These are phyloP conservation scores for Hylaea fasciaria DNA, from an alignment of 2,888 invertebrate genomes.

Conservation along the genomic window DNA sequence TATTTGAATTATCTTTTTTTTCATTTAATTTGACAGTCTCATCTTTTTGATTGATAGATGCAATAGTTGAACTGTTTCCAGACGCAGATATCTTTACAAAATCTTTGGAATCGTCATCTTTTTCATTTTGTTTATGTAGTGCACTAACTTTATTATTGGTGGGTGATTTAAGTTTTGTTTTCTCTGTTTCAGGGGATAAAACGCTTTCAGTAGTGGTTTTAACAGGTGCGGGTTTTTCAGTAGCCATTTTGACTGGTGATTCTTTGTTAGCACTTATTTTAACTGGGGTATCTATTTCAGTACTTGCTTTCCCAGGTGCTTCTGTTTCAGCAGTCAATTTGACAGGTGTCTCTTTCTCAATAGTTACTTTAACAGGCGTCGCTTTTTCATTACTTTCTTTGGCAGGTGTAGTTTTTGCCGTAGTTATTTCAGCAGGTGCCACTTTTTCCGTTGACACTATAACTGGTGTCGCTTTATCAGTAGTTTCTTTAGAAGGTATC, in stretches of 20 bases:
- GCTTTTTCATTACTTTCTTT: conserved; percentile 15
- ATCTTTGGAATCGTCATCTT: conserved; percentile 40
- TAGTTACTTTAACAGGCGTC: neutral
- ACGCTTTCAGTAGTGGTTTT: conserved; percentile 24
- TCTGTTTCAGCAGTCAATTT: conserved; percentile 10
- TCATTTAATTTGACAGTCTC: conserved; percentile 23
- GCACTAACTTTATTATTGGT: conserved; percentile 32
- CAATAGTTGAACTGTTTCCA: conserved; percentile 27
- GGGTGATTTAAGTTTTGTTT: conserved; percentile 20
- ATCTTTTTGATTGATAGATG: conserved; percentile 18
- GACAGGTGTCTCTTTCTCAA: conserved; percentile 8
- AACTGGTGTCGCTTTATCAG: conserved; percentile 11
- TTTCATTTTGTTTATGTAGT: conserved; percentile 32
- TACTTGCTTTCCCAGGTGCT: conserved; percentile 8
- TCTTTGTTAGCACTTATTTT: conserved; percentile 10
- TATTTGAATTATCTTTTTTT: conserved; percentile 24
- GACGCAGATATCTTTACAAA: conserved; percentile 53
- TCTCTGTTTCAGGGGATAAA: conserved; percentile 25
- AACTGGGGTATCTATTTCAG: conserved; percentile 8
- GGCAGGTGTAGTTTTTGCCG: conserved; percentile 8
- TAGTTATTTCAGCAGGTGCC: conserved; percentile 8
- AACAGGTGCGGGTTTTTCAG: conserved; percentile 18
- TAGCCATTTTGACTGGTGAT: conserved; percentile 2
- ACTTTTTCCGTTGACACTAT: conserved; percentile 14
- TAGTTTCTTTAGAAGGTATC: conserved; percentile 7